Base-by-base conservation (phyloP, 2,797 vertebrate genomes). In the Leptoclinus maculatus region DNA sequence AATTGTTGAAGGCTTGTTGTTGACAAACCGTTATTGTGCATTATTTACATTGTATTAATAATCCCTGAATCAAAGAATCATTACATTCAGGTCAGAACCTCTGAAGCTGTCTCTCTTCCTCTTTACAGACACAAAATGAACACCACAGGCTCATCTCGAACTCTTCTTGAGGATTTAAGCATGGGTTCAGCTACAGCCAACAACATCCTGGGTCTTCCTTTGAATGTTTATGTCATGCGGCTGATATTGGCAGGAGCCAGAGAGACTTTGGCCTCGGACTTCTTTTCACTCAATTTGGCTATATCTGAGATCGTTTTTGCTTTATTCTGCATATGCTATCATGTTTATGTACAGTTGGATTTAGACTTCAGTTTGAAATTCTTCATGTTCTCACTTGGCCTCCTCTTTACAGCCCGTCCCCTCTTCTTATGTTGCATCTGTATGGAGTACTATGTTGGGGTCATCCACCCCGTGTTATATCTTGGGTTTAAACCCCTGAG, bases 371-470 rank as follows among this genome's bases (percentile, higher is more conserved):
- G 2, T 36, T 29, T 70, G 1, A 0, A 64, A 4, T 5, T 5
- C 7, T 75, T 39, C 3, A 6, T 67, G 0, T 78, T 84, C 43
- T 45, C 57, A 21, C 3, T 2, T 2, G 65, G 77, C 17, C 5
- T 85, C 8, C 0, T 83, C 1, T 53, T 21, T 0, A 82, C 78
- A n/a, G 70, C 27, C 9, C 75, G 67, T 13, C 84, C 84, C 17
- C 71, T 86, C 13, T 81, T 86, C 5, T 62, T 76, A 10, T 69
- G 67, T 27, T 74, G 32, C 56, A 85, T 85, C 72, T 90, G 86
- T 72, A 25, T 73, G 0, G 79, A 88, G 34, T 72, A 41, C 38
- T 90, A 84, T 6, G 1, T 73, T 1, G 83, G 74, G 3, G 84
- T 85, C 0, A n/a, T 83, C 21, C 76, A 79, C 53, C 86, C 86